phyloP scores from a whole-genome alignment of 2,113 vertebrate genomes.

The Scomber colias region DNA sequence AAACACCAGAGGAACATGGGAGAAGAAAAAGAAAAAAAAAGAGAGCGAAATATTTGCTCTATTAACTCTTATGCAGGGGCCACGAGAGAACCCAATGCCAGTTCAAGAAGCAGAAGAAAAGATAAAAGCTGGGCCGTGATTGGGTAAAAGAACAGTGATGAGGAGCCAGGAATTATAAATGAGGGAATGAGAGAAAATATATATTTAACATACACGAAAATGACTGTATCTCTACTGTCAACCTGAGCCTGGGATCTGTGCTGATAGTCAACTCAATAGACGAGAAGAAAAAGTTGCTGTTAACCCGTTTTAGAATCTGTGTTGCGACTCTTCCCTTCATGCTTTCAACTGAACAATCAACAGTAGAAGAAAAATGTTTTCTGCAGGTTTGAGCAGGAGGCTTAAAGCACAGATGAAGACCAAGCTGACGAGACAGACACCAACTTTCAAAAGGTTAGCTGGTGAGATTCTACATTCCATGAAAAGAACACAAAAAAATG shows the following conservation, averaged over 20 bases:
- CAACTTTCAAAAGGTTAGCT: background rate
- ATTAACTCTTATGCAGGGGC: background rate
- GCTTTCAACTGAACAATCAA: too few relatives aligned
- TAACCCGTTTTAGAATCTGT: background rate
- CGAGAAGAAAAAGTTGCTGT: background rate
- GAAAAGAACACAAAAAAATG: background rate
- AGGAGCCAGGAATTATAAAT: too few relatives aligned
- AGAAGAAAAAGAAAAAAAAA: background rate
- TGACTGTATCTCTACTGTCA: too few relatives aligned
- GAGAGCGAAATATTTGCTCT: background rate
- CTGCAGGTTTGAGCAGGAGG: background rate
- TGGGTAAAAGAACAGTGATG: too few relatives aligned
- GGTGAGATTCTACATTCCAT: background rate
- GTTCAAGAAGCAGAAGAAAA: background rate
- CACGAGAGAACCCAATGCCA: background rate
- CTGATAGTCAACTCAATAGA: background rate
- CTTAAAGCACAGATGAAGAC: background rate
- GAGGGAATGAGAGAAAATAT: too few relatives aligned
- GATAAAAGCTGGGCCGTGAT: background rate
- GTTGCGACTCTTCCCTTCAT: too few relatives aligned
- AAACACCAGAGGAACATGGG: slow-evolving; percentile 1
- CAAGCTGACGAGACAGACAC: background rate
- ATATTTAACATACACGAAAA: too few relatives aligned
- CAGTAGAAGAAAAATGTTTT: background rate
- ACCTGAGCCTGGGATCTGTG: too few relatives aligned